Evolutionary conservation across 2,113 vertebrate species (phyloP).

Genomic region (Anser brachyrhynchus): DNA sequence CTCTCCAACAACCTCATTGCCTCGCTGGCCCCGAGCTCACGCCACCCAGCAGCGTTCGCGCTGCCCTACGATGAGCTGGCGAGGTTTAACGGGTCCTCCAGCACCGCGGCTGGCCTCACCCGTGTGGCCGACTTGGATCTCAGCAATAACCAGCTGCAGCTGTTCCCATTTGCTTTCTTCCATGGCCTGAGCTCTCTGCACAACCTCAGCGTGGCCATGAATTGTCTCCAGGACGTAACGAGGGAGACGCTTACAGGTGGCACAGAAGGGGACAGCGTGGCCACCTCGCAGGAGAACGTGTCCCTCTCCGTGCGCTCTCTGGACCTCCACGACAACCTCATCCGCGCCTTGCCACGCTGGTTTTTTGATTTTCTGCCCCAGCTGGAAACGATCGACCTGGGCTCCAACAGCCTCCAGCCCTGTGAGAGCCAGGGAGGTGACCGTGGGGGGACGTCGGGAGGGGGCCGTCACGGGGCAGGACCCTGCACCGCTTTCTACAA

Average conservation of each 20-base stretch:
- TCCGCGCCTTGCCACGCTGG: slow-evolving; percentile 61
- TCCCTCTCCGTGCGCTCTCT: slow-evolving; percentile 69
- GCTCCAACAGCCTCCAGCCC: slow-evolving; percentile 75
- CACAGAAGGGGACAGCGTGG: rapidly evolving
- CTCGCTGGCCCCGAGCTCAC: slow-evolving; percentile 42
- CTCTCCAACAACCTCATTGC: slow-evolving; percentile 80
- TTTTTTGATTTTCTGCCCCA: slow-evolving; percentile 76
- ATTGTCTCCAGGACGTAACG: slow-evolving; percentile 77
- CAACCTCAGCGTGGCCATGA: slow-evolving; percentile 76
- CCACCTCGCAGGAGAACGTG: rapidly evolving
- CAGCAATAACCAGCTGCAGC: slow-evolving; percentile 79
- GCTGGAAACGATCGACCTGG: slow-evolving; percentile 76
- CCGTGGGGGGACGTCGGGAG: not conserved
- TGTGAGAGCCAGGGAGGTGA: slow-evolving; percentile 16
- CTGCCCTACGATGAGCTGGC: slow-evolving; percentile 67
- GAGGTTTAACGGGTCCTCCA: not conserved
- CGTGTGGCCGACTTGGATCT: slow-evolving; percentile 77
- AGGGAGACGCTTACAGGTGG: not conserved
- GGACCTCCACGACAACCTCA: slow-evolving; percentile 74
- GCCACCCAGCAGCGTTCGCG: not conserved
- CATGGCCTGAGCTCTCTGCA: slow-evolving; percentile 72
- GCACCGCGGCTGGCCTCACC: not conserved
- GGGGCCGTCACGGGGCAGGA: not conserved
- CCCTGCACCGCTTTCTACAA: slow-evolving; percentile 75
- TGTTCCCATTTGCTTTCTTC: slow-evolving; percentile 75